Evolutionary conservation across 2,888 invertebrate genomes (phyloP), one percentile per base, ranked within the genome.

Genomic region (Tetrapedia diversipes): DNA sequence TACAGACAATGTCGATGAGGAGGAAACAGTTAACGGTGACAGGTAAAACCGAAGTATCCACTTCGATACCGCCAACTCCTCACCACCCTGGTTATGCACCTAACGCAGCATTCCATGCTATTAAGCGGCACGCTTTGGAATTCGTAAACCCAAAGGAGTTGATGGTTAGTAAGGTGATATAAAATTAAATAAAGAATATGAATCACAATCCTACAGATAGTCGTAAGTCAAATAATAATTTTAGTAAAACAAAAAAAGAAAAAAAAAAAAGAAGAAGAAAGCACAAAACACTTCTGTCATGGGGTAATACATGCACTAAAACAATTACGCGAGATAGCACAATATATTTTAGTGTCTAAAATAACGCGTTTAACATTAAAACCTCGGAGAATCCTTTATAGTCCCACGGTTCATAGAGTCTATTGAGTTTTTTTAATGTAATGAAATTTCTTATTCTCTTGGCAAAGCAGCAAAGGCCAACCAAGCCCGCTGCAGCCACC

Each of bases 51-150:
- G 91, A 92, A 85, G 86, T 91, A 64, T 86, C 90, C 16, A 90
- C 91, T 24, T 87, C 86, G 91, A 94, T 92, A 70, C 94, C 92
- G 92, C 85, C 86, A 87, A 93, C 94, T 54, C 93, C 94, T 37
- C 94, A 95, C 82, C 95, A 95, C 90, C 95, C 97, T n/a, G 98
- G 97, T 14, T 98, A 98, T 91, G 97, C 97, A 54, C 97, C 96
- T 6, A 98, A 98, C 91, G 99, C 99, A 14, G 99, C 99, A 3
- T 94, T 98, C 81, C 98, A 99, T 85, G 99, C 99, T 0, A 98
- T 99, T 76, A 97, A 98, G 91, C 95, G 99, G 83, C 99, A 99
- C 91, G 97, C 98, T 10, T 94, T 97, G 27, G 97, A 98, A 85
- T 97, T 96, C 92, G 95, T 97, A 82, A 97, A 97, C 92, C 96